Conservation (phyloP, 2,888 invertebrate species). For the Spicauda simplicius region DNA sequence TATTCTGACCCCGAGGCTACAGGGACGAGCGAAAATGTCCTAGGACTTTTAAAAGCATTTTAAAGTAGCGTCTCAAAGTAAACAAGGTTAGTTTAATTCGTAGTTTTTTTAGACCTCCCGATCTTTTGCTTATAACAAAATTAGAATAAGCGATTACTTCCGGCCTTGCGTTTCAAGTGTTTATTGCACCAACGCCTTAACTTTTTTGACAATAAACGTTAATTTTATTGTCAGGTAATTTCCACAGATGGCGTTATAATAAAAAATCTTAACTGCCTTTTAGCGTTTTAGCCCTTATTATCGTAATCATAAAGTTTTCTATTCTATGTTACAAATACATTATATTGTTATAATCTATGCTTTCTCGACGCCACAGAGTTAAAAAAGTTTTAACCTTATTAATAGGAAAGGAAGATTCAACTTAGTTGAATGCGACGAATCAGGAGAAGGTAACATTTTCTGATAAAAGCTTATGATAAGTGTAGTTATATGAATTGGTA, state of each 20-base stretch:
- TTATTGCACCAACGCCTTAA: slow-evolving; percentile 9
- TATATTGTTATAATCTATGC: background rate
- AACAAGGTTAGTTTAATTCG: background rate
- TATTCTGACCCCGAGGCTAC: too few relatives aligned
- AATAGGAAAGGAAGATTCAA: background rate
- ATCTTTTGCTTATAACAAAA: slow-evolving; percentile 2
- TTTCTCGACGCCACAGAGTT: background rate
- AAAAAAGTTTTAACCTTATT: background rate
- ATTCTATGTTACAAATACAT: background rate
- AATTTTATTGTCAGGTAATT: slow-evolving; percentile 44
- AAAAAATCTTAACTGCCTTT: slow-evolving; percentile 14
- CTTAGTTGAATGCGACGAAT: too few relatives aligned
- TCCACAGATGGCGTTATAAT: slow-evolving; percentile 51
- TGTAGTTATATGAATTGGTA: too few relatives aligned
- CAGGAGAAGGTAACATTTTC: too few relatives aligned
- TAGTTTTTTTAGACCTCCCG: background rate
- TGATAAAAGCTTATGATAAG: too few relatives aligned
- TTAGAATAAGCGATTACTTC: slow-evolving; percentile 18
- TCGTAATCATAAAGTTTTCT: background rate
- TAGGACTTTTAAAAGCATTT: too few relatives aligned
- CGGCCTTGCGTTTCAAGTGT: slow-evolving; percentile 14
- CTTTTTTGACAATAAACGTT: slow-evolving; percentile 22
- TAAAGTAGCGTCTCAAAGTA: background rate
- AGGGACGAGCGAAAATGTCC: too few relatives aligned
- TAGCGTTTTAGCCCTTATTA: background rate